These are phyloP conservation scores for Eolophus roseicapilla DNA, from an alignment of 2,113 vertebrate species.

Conservation along the genomic window DNA sequence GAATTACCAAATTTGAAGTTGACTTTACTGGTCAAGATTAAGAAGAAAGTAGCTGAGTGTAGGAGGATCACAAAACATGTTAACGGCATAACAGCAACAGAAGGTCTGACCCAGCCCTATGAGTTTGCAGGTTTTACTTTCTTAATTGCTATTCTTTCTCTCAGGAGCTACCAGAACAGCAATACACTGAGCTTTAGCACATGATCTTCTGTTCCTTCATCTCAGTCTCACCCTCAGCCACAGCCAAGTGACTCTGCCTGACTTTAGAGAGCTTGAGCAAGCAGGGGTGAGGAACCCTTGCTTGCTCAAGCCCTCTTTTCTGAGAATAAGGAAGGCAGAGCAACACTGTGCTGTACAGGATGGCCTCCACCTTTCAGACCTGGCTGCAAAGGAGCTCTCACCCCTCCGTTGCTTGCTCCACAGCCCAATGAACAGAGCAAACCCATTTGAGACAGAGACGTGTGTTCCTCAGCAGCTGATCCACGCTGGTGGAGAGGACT, in stretches of 20 bases:
- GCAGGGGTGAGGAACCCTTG: not conserved
- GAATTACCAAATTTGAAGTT: not conserved
- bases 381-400: not conserved
- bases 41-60: slow-evolving; percentile 3
- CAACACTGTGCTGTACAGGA: not conserved
- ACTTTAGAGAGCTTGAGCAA: not conserved
- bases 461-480: not conserved
- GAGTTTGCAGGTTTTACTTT: not conserved
- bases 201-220: not conserved
- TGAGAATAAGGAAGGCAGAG: not conserved
- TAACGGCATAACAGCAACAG: not conserved
- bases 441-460: not conserved
- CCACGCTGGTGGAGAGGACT: not conserved
- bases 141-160: not conserved
- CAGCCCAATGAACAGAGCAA: accelerated
- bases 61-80: not conserved
- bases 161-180: not conserved
- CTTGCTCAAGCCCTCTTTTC: not conserved
- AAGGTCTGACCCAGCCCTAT: not conserved
- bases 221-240: not conserved
- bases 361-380: not conserved
- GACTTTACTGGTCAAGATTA: not conserved
- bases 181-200: not conserved
- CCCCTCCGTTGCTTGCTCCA: not conserved
- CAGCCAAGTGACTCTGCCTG: not conserved